A percentile compares a stretch with the other conserved stretches of the same genome.
phyloP scores from a whole-genome alignment of 2,888 invertebrate species.

The Troides oblongomaculatus region DNA sequence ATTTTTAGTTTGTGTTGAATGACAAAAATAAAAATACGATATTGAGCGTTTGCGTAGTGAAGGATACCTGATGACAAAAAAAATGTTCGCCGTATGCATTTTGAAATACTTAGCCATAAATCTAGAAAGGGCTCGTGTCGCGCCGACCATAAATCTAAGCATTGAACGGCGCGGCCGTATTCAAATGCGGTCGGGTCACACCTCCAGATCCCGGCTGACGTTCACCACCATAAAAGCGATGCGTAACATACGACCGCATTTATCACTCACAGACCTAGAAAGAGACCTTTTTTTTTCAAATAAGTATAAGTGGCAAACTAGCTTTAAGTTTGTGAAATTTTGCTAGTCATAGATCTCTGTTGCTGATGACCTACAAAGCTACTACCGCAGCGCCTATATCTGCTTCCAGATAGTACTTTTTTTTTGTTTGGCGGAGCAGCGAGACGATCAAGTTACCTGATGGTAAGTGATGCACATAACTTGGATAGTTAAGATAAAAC shows the following conservation, averaged over 20 bases:
- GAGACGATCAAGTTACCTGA: too few species aligned
- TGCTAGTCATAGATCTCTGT: too few species aligned
- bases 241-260: slow-evolving; percentile 56
- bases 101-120: slow-evolving; percentile 21
- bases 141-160: slow-evolving; percentile 64
- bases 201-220: slow-evolving; percentile 40
- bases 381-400: too few species aligned
- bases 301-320: neutral
- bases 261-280: slow-evolving; percentile 37
- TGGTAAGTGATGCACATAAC: too few species aligned
- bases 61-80: neutral
- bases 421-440: too few species aligned
- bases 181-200: slow-evolving; percentile 60
- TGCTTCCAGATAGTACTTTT: too few species aligned
- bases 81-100: slow-evolving; percentile 7
- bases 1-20: neutral
- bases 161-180: slow-evolving; percentile 72
- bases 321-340: neutral
- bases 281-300: neutral
- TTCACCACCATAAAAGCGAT: slow-evolving; percentile 52
- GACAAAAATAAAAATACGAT: neutral
- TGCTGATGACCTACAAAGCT: too few species aligned
- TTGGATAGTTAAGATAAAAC: too few species aligned
- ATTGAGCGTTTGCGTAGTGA: neutral
- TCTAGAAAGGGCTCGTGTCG: slow-evolving; percentile 21